Percentiles rank a stretch among this genome's conserved stretches.
Evolutionary conservation across 64 coral and sea anemone species (phyloP).

Genomic region (Platygyra sinensis): DNA sequence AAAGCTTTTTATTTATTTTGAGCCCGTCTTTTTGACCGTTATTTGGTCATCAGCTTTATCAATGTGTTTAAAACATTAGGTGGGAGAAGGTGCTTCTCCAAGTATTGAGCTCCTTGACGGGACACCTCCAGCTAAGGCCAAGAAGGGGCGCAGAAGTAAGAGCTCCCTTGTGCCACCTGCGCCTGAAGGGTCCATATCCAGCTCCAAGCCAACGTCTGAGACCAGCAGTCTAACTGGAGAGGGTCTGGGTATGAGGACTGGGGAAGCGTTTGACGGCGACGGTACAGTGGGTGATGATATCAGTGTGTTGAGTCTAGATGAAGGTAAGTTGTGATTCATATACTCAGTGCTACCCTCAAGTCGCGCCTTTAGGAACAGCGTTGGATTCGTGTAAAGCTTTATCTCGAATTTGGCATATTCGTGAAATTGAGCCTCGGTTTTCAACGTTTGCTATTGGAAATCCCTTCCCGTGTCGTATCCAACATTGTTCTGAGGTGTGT

Average conservation of each 20-base stretch:
- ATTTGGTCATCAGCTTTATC: not conserved
- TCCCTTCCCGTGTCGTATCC: too few relatives aligned
- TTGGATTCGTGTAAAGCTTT: not conserved
- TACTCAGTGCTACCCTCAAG: not conserved
- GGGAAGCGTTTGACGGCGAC: slow-evolving; percentile 71
- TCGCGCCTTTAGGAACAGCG: not conserved
- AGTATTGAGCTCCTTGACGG: slow-evolving; percentile 8
- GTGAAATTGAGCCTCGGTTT: not conserved
- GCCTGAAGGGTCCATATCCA: slow-evolving; percentile 70
- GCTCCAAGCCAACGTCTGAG: slow-evolving; percentile 77
- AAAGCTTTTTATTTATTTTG: too few relatives aligned
- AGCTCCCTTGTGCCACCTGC: slow-evolving; percentile 78
- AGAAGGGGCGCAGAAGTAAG: slow-evolving; percentile 96
- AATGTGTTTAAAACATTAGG: not conserved
- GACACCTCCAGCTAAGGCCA: slow-evolving; percentile 63
- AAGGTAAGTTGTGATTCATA: slow-evolving; percentile 48
- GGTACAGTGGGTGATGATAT: slow-evolving; percentile 86
- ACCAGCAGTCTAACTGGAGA: slow-evolving; percentile 85
- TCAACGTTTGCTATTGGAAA: too few relatives aligned
- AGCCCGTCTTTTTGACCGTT: not conserved
- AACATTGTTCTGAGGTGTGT: too few relatives aligned
- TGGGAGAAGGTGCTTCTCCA: slow-evolving; percentile 15
- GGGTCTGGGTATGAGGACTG: slow-evolving; percentile 52
- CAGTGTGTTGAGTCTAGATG: slow-evolving; percentile 96
- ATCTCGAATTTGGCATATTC: not conserved